Percentiles rank a stretch among this genome's conserved stretches.
Conservation (phyloP, 2,797 vertebrate species). For the Enteromius thamalakanensis region DNA sequence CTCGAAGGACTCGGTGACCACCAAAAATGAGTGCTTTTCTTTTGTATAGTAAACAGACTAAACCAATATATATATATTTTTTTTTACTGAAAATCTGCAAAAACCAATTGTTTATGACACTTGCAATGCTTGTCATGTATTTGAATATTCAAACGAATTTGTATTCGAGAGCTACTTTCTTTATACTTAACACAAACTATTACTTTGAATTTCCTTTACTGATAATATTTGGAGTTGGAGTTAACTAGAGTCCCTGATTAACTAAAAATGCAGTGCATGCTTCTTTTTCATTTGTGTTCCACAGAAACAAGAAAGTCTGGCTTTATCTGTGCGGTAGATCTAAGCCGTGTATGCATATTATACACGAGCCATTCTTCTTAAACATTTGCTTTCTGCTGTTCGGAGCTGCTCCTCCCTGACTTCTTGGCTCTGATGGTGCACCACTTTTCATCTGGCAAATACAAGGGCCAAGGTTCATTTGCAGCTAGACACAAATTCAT, state of each 20-base stretch:
- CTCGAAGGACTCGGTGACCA: neutral
- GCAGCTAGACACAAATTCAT: slow-evolving; percentile 19
- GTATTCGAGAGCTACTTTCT: neutral
- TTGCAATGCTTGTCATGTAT: neutral
- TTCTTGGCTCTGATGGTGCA: neutral
- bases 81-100: neutral
- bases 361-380: neutral
- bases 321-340: neutral
- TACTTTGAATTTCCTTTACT: neutral
- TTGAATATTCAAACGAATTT: neutral
- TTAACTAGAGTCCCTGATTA: too few species aligned
- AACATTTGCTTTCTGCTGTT: neutral
- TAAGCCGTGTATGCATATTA: neutral
- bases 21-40: neutral
- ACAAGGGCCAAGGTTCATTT: slow-evolving; percentile 32
- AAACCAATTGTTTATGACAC: neutral
- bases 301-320: neutral
- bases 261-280: neutral
- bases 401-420: neutral
- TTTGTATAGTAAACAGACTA: neutral
- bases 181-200: neutral
- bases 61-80: neutral
- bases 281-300: neutral
- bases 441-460: slow-evolving; percentile 13
- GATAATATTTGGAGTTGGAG: neutral